Evolutionary conservation across 2,888 invertebrate species (phyloP).

Genomic region (Drosophila villosipedis): DNA sequence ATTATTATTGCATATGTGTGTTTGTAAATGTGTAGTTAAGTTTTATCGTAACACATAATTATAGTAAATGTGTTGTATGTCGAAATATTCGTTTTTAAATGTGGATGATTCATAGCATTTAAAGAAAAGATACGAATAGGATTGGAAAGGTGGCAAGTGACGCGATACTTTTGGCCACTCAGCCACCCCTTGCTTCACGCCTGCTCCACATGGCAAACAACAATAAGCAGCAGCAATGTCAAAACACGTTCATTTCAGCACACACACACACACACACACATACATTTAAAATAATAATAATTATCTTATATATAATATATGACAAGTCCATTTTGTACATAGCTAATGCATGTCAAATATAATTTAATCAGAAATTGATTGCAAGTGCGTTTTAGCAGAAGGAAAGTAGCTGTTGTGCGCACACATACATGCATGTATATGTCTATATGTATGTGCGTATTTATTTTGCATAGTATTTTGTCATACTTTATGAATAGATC

Average conservation of each 20-base stretch:
- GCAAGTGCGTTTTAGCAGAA: slow-evolving; percentile 16
- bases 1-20: not conserved
- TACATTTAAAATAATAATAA: slow-evolving; percentile 8
- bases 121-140: slow-evolving; percentile 19
- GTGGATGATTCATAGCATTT: slow-evolving; percentile 43
- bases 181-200: slow-evolving; percentile 16
- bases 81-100: slow-evolving; percentile 9
- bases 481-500: not conserved
- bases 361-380: slow-evolving; percentile 6
- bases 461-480: not conserved
- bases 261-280: not conserved
- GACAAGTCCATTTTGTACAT: slow-evolving; percentile 35
- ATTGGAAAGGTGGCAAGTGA: slow-evolving; percentile 55
- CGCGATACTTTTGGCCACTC: slow-evolving; percentile 36
- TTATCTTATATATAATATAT: slow-evolving; percentile 34
- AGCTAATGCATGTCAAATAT: slow-evolving; percentile 34
- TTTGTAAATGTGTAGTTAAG: slow-evolving; percentile 1
- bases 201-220: slow-evolving; percentile 3
- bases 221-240: slow-evolving; percentile 22
- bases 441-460: not conserved
- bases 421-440: not conserved
- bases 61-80: slow-evolving; percentile 7
- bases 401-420: slow-evolving; percentile 40
- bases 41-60: slow-evolving; percentile 12
- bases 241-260: slow-evolving; percentile 21